Evolutionary conservation across 2,797 vertebrate genomes (phyloP), one percentile per base, ranked within the genome.

Genomic region (Vireo griseus): DNA sequence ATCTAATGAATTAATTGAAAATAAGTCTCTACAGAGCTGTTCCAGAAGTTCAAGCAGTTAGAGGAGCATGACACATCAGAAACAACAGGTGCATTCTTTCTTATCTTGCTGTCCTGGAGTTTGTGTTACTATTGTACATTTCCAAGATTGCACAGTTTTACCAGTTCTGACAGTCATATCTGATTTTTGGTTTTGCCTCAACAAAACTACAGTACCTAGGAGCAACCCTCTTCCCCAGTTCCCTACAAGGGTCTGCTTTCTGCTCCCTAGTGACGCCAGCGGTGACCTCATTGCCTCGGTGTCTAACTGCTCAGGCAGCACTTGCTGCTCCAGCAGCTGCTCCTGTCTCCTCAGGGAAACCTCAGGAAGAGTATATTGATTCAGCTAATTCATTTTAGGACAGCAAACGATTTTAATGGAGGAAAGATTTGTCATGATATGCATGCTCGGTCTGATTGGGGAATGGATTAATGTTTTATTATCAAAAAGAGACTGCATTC

Each of bases 331-430:
- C 10, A 42, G 86, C 76, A 88, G 73, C 84, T 86, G 77, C 83
- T 92, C 68, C 62, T 58, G 24, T 44, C 69, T 95, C 73, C 69
- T 78, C 58, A 69, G 88, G 69, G 73, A 75, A 75, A 83, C 14
- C 3, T 74, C 18, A 14, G 66, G 17, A 86, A 57, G 26, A 58
- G 19, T 55, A 45, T 63, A 92, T 45, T 63, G 72, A 93, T 76
- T 78, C 73, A 86, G 33, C 20, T 88, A 93, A 95, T 84, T 92
- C 71, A 78, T 75, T 86, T 95, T 91, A 76, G 59, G 40, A 67
- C 61, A 71, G 45, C 54, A 92, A 94, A 81, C 0, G 0, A 90
- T 88, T 94, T 95, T 88, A 90, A 76, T 35, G 59, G 84, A 79
- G 51, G 37, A 88, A 81, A 88, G 74, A 76, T 84, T 90, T 90